Base-by-base conservation (phyloP, 1,140 invertebrate genomes). In the Trissolcus basalis region DNA sequence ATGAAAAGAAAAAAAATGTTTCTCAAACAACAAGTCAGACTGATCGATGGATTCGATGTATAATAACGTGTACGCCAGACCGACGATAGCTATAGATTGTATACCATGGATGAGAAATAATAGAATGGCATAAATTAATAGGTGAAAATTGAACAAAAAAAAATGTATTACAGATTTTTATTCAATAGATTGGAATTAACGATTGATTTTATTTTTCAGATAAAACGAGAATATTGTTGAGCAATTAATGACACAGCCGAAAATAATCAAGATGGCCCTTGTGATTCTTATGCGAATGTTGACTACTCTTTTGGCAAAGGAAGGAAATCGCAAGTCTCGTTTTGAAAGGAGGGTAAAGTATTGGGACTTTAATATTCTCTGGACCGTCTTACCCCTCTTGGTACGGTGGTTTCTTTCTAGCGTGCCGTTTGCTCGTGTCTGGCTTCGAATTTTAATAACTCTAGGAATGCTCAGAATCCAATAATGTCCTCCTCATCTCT, bases 381-480 rank as follows among this genome's bases (percentile, higher is more conserved):
- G 78, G 78, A 70, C 76, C 80, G 69, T 80, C 80, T 80, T 79
- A 70, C 67, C 76, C 80, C 82, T 70, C 68, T 71, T 56, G 60
- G 59, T 68, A 32, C 68, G 60, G 61, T 78, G 79, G 73, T 78
- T 79, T 80, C 77, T 80, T 79, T 65, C 72, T 64, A 58, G 19
- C 74, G 61, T 77, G 70, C 67, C 68, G 72, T 79, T 78, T 64
- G 76, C 78, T 79, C 82, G 84, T 81, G 84, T 83, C 85, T 85
- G 83, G 85, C 85, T 85, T 85, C 86, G 85, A 87, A 87, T 87
- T 87, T 87, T 87, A 87, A 88, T 88, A 88, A 88, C 86, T 86
- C 80, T 63, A 85, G 80, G 86, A 87, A 88, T 86, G 85, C 72
- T 86, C 85, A 87, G 86, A 88, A 86, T 88, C 85, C 86, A 88